These are phyloP conservation scores for Idaea dimidiata DNA, from an alignment of 2,888 invertebrate species.

Conservation along the genomic window DNA sequence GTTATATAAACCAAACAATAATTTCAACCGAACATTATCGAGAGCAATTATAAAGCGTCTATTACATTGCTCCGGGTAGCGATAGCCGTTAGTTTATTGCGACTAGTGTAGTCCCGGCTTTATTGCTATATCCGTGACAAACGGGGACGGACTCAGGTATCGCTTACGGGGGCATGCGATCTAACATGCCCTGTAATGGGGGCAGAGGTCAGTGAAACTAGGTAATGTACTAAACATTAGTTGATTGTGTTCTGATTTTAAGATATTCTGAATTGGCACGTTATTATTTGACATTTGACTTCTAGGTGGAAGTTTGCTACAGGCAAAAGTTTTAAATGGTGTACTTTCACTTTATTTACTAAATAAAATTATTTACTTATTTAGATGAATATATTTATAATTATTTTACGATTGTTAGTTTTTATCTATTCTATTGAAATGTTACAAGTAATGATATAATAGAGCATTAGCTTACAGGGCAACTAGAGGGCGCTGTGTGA, in stretches of 20 bases:
- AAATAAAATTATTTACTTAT: too few relatives aligned
- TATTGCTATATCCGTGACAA: slow-evolving; percentile 49
- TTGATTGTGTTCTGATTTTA: background rate
- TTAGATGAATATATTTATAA: too few relatives aligned
- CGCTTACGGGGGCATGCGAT: slow-evolving; percentile 5
- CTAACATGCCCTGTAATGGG: background rate
- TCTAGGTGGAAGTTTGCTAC: background rate
- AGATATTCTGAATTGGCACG: background rate
- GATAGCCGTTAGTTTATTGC: slow-evolving; percentile 62
- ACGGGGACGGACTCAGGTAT: slow-evolving; percentile 22
- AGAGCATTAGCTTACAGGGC: too few relatives aligned
- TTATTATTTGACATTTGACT: background rate
- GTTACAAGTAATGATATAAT: too few relatives aligned
- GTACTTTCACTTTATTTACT: too few relatives aligned
- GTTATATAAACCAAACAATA: slow-evolving; percentile 18
- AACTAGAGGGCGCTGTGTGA: too few relatives aligned
- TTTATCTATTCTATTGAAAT: too few relatives aligned
- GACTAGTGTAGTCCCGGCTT: slow-evolving; percentile 55
- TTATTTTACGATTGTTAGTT: too few relatives aligned
- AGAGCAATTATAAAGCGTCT: slow-evolving; percentile 59
- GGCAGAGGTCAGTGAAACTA: background rate
- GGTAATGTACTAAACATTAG: background rate
- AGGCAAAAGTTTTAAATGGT: background rate
- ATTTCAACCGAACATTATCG: slow-evolving; percentile 40
- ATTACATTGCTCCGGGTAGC: slow-evolving; percentile 53